These are phyloP conservation scores for Ischnura elegans DNA, from an alignment of 2,888 invertebrate genomes.

Conservation along the genomic window DNA sequence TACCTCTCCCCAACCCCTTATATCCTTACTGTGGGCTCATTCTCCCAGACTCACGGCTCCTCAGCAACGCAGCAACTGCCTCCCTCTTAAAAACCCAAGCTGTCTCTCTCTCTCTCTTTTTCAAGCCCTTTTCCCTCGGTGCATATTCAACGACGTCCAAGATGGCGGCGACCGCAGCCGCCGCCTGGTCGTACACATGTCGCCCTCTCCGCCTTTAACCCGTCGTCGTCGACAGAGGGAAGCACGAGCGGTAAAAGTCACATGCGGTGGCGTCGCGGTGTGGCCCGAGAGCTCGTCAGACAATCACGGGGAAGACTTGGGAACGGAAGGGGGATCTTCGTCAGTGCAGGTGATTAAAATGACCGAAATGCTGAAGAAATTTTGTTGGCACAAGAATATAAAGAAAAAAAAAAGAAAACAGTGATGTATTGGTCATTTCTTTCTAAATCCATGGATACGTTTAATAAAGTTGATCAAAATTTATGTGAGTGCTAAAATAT, in stretches of 20 bases:
- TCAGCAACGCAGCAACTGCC: no score
- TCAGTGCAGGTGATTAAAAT: no score
- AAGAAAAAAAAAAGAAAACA: no score
- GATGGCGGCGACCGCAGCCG: slow-evolving; percentile 37
- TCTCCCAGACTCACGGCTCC: neutral
- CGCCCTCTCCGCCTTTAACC: slow-evolving; percentile 12
- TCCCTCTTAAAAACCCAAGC: no score
- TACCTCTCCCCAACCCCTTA: neutral
- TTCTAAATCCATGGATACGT: no score
- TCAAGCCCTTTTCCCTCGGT: neutral
- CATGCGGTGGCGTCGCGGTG: slow-evolving; percentile 33
- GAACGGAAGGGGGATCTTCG: neutral
- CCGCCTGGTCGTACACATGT: neutral
- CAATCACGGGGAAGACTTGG: neutral
- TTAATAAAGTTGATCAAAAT: no score
- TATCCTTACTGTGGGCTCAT: neutral
- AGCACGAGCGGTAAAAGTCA: neutral
- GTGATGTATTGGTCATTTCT: no score
- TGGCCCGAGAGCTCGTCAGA: neutral
- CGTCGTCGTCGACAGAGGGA: neutral
- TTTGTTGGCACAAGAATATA: no score
- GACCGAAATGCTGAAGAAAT: no score
- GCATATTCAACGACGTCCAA: slow-evolving; percentile 42
- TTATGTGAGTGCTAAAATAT: no score
- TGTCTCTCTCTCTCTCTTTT: no score